Evolutionary conservation across 2,888 invertebrate genomes (phyloP).

Genomic region (Dryadula phaetusa): DNA sequence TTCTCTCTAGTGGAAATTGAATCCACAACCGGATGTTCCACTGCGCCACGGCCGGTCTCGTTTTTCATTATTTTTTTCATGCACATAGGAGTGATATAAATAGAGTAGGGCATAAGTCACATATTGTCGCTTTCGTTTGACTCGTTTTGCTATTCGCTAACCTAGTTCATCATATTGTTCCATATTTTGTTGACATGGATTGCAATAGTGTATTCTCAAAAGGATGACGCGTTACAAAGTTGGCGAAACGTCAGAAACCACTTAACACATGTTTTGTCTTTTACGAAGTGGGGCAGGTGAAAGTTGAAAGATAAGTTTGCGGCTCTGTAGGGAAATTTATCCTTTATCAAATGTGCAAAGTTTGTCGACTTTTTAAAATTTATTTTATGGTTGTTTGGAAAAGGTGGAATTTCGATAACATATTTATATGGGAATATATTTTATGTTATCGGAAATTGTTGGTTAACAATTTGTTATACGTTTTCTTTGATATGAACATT

Average conservation of each 20-base stretch:
- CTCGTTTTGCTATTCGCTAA: slow-evolving; percentile 6
- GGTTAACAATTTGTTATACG: slow-evolving; percentile 5
- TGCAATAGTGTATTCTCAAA: slow-evolving; percentile 30
- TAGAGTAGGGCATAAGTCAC: not conserved
- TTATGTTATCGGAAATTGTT: slow-evolving; percentile 6
- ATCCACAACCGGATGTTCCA: too few relatives aligned
- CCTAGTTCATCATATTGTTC: slow-evolving; percentile 18
- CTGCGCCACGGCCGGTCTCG: too few relatives aligned
- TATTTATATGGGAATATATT: slow-evolving; percentile 6
- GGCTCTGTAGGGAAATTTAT: slow-evolving; percentile 41
- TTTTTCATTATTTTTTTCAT: too few relatives aligned
- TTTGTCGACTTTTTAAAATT: slow-evolving; percentile 30
- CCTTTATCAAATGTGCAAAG: slow-evolving; percentile 33
- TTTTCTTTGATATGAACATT: not conserved
- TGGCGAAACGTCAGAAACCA: slow-evolving; percentile 43
- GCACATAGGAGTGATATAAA: too few relatives aligned
- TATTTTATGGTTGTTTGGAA: slow-evolving; percentile 19
- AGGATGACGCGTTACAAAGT: slow-evolving; percentile 37
- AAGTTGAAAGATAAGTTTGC: slow-evolving; percentile 39
- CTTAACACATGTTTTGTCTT: slow-evolving; percentile 45
- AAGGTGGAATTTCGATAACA: not conserved
- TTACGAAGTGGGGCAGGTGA: slow-evolving; percentile 40
- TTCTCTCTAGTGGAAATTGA: too few relatives aligned
- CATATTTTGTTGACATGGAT: slow-evolving; percentile 30
- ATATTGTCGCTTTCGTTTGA: not conserved